These are phyloP conservation scores for Varroa destructor DNA, from an alignment of 1,140 invertebrate genomes.

Conservation along the genomic window DNA sequence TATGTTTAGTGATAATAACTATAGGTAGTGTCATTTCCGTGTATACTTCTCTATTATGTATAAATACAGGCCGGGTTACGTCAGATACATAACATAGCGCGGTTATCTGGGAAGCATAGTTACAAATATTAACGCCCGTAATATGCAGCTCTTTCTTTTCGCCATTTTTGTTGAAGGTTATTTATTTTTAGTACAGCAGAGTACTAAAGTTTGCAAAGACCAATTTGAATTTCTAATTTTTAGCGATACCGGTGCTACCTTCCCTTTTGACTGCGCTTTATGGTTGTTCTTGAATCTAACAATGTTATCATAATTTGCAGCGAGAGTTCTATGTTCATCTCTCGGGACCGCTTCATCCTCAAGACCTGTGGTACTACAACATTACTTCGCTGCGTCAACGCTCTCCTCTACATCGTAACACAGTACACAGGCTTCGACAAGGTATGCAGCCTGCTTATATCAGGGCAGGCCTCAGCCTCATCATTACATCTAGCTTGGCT, in stretches of 20 bases:
- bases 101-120: too few species aligned
- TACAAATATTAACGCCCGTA: too few species aligned
- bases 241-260: too few species aligned
- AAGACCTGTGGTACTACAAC: conserved; percentile 98
- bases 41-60: too few species aligned
- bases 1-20: conserved; percentile 15
- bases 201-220: neutral
- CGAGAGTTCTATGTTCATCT: conserved; percentile 97
- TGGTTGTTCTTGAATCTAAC: neutral
- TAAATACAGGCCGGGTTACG: too few species aligned
- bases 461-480: conserved; percentile 28
- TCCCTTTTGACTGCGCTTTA: conserved; percentile 4
- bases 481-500: conserved; percentile 12
- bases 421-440: conserved; percentile 67
- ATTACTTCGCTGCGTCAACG: conserved; percentile 74
- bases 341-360: conserved; percentile 77
- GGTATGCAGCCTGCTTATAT: conserved; percentile 40
- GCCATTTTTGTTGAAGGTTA: neutral
- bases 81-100: too few species aligned
- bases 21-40: too few species aligned
- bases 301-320: conserved; percentile 46
- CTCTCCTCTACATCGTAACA: conserved; percentile 66
- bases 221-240: too few species aligned
- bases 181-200: neutral
- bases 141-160: neutral